phyloP scores from a whole-genome alignment of 2,888 invertebrate genomes.

The Archips crataeganus region DNA sequence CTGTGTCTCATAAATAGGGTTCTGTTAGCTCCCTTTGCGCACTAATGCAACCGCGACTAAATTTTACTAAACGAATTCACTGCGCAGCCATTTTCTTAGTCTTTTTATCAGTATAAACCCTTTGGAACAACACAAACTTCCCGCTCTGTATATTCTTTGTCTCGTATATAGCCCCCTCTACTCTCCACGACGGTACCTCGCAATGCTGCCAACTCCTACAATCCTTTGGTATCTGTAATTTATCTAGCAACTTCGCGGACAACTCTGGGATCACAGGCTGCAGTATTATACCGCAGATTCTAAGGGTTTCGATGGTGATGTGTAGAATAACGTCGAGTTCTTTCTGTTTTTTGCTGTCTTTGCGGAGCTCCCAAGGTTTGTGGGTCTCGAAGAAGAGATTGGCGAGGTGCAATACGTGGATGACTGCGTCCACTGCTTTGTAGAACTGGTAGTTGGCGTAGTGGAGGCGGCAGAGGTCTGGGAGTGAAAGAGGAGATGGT shows the following conservation, averaged over 20 bases:
- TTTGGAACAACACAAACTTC: conserved; percentile 77
- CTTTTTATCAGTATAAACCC: conserved; percentile 71
- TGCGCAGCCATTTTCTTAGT: conserved; percentile 62
- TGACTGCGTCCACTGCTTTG: conserved; percentile 91
- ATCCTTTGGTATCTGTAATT: conserved; percentile 80
- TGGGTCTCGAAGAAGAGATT: conserved; percentile 95
- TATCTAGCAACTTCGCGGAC: conserved; percentile 88
- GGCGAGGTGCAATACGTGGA: conserved; percentile 90
- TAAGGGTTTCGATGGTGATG: conserved; percentile 93
- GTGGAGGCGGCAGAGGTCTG: conserved; percentile 87
- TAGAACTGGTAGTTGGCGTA: conserved; percentile 93
- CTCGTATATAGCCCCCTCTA: conserved; percentile 71
- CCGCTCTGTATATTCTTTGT: conserved; percentile 72
- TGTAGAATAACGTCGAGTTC: conserved; percentile 91
- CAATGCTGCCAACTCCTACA: conserved; percentile 71
- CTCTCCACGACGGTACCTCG: conserved; percentile 72
- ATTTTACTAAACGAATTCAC: conserved; percentile 39
- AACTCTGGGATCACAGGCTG: conserved; percentile 94
- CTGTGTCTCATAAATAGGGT: too few species aligned
- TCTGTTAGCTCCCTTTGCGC: too few species aligned
- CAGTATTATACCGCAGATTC: conserved; percentile 90
- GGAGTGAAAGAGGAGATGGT: too few species aligned
- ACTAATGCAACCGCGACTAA: too few species aligned
- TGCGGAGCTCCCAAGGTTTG: conserved; percentile 95
- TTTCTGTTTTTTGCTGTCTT: conserved; percentile 83